A percentile compares a stretch with the other conserved stretches of the same genome.
Evolutionary conservation across 2,888 invertebrate species (phyloP).

Genomic region (Cheilosia pagana): DNA sequence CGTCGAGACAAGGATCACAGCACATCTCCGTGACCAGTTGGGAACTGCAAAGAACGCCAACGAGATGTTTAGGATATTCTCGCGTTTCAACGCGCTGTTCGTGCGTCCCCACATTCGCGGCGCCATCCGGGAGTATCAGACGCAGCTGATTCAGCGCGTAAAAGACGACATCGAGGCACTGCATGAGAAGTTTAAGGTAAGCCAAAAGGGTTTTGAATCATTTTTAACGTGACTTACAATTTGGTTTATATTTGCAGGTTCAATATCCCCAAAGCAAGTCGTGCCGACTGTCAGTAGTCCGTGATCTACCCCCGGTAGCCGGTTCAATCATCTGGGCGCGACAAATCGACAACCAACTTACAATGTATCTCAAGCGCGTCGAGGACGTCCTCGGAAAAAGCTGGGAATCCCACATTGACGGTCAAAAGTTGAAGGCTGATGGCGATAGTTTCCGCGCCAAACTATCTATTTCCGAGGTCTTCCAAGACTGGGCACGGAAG

Average conservation of each 20-base stretch:
- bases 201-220: background rate
- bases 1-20: constrained; percentile 98
- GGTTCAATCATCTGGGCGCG: constrained; percentile 99
- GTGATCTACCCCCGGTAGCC: constrained; percentile 98
- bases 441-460: constrained; percentile 99
- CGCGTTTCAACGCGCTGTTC: constrained; percentile 99
- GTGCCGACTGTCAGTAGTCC: constrained; percentile 93
- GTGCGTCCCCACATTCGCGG: constrained; percentile 99
- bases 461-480: constrained; percentile 97
- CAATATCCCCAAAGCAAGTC: constrained; percentile 98
- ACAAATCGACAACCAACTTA: constrained; percentile 98
- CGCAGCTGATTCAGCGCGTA: constrained; percentile 98
- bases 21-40: constrained; percentile 97
- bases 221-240: background rate
- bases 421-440: constrained; percentile 97
- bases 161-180: constrained; percentile 99
- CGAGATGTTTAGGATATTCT: constrained; percentile 99
- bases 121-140: constrained; percentile 99
- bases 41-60: constrained; percentile 99
- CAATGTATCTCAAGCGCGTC: constrained; percentile 97
- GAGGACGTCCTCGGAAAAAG: constrained; percentile 99
- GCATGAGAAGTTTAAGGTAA: constrained; percentile 98
- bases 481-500: constrained; percentile 98
- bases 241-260: constrained; percentile 85
- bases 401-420: constrained; percentile 99